phyloP scores from a whole-genome alignment of 2,113 vertebrate species.

The Mystacornis crossleyi region DNA sequence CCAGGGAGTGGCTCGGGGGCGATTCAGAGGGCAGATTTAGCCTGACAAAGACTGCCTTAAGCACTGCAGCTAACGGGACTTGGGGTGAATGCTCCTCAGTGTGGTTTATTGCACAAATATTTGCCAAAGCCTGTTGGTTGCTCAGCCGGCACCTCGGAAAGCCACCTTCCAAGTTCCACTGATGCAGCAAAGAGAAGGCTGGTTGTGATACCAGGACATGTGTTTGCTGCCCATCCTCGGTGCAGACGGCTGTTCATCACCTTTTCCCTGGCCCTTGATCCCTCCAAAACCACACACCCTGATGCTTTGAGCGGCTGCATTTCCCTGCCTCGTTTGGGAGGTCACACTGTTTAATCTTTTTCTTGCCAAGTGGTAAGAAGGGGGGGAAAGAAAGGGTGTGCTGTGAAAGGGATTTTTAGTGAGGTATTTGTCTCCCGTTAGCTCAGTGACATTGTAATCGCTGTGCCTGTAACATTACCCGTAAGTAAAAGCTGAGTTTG shows the following conservation, averaged over 20 bases:
- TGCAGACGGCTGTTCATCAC: rapidly evolving
- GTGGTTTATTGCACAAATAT: not conserved
- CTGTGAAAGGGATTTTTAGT: not conserved
- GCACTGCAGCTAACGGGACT: not conserved
- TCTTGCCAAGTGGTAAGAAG: not conserved
- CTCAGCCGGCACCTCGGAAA: not conserved
- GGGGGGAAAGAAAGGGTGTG: not conserved
- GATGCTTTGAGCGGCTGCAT: not conserved
- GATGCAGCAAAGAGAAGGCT: not conserved
- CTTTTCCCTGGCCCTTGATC: not conserved
- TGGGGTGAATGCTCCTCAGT: not conserved
- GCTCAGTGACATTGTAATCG: not conserved
- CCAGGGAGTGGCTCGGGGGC: not conserved
- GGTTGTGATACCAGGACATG: not conserved
- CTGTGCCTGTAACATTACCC: not conserved
- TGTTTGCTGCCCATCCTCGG: not conserved
- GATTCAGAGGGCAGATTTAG: not conserved
- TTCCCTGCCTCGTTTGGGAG: not conserved
- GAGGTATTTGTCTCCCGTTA: not conserved
- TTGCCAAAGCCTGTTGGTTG: not conserved
- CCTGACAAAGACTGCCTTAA: not conserved
- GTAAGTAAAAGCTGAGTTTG: not conserved
- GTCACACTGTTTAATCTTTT: not conserved
- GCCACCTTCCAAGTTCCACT: not conserved
- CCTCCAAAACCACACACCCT: not conserved